Base-by-base conservation (phyloP, 2,888 invertebrate genomes). In the Cryptus armator region DNA sequence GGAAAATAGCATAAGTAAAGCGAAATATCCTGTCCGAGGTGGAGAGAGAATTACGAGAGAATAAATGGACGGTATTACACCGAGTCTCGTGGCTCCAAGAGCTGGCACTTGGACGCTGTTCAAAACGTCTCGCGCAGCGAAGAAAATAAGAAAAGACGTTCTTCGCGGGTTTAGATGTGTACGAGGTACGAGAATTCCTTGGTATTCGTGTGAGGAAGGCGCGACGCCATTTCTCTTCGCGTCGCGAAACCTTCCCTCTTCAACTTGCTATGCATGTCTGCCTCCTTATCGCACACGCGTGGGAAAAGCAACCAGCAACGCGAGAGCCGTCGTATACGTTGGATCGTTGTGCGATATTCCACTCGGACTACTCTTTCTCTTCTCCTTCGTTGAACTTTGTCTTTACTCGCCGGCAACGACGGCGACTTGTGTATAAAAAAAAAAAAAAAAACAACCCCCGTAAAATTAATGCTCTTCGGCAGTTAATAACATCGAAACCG, bases 221-320 rank as follows among this genome's bases (percentile, higher is more conserved):
- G 67, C 78, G 72, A 78, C 81, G 77, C 87, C 86, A 88, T 89
- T 90, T 89, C 88, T 90, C 90, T 89, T 88, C 80, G 81, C 77
- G 87, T 83, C 86, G 88, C 88, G 87, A 86, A 89, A 90, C 88
- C 89, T 87, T 75, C 87, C 87, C 86, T 87, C 59, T n/a, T 46
- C 81, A 44, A 83, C 46, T 66, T 68, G 62, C 46, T 70, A 72
- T 14, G 43, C 68, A 14, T 62, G 56, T 37, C 32, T 80, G 53
- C 76, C 43, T 81, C 67, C 83, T 87, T 92, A 92, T 92, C 91
- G 91, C 91, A 90, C 90, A 90, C 91, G 91, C 92, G 88, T 90
- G 93, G 92, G 91, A 92, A 90, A 89, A 89, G 87, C 88, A 86
- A 71, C 82, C 76, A 44, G 78, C 19, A 62, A 46, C 74, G 44